phyloP scores from a whole-genome alignment of 64 coral and sea anemone genomes.

The Pachyseris speciosa region DNA sequence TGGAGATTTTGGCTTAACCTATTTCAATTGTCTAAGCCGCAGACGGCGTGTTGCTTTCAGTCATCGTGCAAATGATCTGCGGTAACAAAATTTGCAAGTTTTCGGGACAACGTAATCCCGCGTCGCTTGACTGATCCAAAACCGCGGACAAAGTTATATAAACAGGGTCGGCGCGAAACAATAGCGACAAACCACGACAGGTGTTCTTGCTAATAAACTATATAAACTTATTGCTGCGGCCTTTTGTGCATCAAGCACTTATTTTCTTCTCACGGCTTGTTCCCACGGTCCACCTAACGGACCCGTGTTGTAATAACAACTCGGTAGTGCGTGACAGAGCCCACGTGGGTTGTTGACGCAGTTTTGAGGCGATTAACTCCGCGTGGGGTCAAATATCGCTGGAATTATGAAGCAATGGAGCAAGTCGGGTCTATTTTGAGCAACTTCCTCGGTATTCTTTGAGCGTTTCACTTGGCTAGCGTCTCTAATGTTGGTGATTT shows the following conservation, averaged over 20 bases:
- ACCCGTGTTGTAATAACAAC: background rate
- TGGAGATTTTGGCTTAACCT: background rate
- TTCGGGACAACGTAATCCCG: slow-evolving; percentile 36
- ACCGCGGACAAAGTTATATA: slow-evolving; percentile 21
- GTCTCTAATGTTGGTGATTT: background rate
- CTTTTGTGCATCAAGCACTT: background rate
- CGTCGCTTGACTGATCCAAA: background rate
- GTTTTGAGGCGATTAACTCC: background rate
- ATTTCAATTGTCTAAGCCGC: background rate
- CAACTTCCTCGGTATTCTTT: slow-evolving; percentile 7
- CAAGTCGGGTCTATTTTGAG: background rate
- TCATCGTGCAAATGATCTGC: background rate
- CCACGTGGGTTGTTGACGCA: background rate
- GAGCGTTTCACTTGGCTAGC: background rate
- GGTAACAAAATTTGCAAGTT: slow-evolving; percentile 41
- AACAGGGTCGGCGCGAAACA: background rate
- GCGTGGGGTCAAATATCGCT: background rate
- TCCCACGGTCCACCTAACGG: slow-evolving; percentile 19
- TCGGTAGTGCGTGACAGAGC: background rate
- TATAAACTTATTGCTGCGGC: background rate
- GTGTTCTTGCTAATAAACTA: slow-evolving; percentile 16
- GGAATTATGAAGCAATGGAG: background rate
- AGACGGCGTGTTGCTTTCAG: background rate
- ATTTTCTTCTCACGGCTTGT: slow-evolving; percentile 13
- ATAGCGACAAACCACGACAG: background rate